Evolutionary conservation across 1,140 invertebrate species (phyloP), one percentile per base, ranked within the genome.

Genomic region (Radopholus similis): DNA sequence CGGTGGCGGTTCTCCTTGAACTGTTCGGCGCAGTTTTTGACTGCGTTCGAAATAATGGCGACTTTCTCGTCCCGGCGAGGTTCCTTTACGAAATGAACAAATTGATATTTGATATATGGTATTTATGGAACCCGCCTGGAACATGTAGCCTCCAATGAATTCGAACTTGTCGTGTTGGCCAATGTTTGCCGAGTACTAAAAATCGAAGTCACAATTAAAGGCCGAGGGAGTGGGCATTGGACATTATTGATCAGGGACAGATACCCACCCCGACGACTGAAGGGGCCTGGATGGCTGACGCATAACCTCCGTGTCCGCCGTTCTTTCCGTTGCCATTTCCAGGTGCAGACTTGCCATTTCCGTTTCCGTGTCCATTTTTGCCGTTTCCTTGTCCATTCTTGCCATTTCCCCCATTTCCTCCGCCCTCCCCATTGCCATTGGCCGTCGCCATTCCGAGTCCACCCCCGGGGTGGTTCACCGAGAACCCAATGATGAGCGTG

Each of bases 261-360:
- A 60, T 28, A 65, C 58, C 34, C 28, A 67, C 65, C 3, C 66
- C 66, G 18, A 68, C 57, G 28, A 68, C 65, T 26, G 66, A 68
- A 4, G 63, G 65, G n/a, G n/a, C n/a, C n/a, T n/a, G n/a, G n/a
- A n/a, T n/a, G n/a, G n/a, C n/a, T n/a, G n/a, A n/a, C n/a, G n/a
- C n/a, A n/a, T n/a, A n/a, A n/a, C n/a, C n/a, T n/a, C n/a, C n/a
- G n/a, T n/a, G n/a, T n/a, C n/a, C n/a, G n/a, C n/a, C n/a, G n/a
- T n/a, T n/a, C n/a, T n/a, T n/a, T n/a, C n/a, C 6, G 18, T 26
- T 4, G 13, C 2, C 5, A 44, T 34, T 30, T 68, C 64, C 4
- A 6, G 21, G 26, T 15, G 1, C 13, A 3, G 11, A 15, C 28
- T 2, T 18, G 1, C n/a, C 13, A 13, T 3, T 21, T 51, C 34